Evolutionary conservation across 1,140 invertebrate genomes (phyloP), one percentile per base, ranked within the genome.

Genomic region (Lycorma delicatula): DNA sequence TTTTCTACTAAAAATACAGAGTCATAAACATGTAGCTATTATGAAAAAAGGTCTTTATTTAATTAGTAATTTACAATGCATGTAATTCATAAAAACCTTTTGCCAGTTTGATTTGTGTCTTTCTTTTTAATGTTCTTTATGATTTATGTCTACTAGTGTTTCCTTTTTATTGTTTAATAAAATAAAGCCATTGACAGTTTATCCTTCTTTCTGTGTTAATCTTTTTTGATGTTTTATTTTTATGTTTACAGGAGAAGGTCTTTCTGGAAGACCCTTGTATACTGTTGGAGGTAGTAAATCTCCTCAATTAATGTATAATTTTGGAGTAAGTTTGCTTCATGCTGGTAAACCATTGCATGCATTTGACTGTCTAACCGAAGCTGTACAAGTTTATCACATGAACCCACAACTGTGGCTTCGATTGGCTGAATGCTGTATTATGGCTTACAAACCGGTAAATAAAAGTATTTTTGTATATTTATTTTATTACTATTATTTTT

Each of bases 321-420:
- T 97, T 63, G 95, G 93, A 11, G 79, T 97, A 27, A 81, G 89
- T 48, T 75, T 94, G 59, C 75, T 97, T 22, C 86, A 92, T 67
- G 81, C 87, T 34, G 84, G 86, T 41, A 82, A 89, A 64, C 80
- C 89, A 1, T 76, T 80, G 56, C 81, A 86, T 64, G 93, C 95
- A 1, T 97, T 97, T 73, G 89, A 94, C 67, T 94, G 89, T 74
- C 80, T 98, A 6, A 83, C 88, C n/a, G 85, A 92, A 72, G 87
- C 88, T 22, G 81, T 92, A 0, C 83, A 52, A 27, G 82, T 86
- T 48, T 90, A 90, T 66, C 87, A 89, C 54, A 87, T 84, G 63
- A 96, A 95, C 75, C 87, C 92, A 1, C 77, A 89, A 49, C 77
- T 97, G 3, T 98, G 94, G 94, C 71, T 96, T 27, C 79, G 93